Evolutionary conservation across 2,888 invertebrate species (phyloP).

Genomic region (Lasioglossum pauxillum): DNA sequence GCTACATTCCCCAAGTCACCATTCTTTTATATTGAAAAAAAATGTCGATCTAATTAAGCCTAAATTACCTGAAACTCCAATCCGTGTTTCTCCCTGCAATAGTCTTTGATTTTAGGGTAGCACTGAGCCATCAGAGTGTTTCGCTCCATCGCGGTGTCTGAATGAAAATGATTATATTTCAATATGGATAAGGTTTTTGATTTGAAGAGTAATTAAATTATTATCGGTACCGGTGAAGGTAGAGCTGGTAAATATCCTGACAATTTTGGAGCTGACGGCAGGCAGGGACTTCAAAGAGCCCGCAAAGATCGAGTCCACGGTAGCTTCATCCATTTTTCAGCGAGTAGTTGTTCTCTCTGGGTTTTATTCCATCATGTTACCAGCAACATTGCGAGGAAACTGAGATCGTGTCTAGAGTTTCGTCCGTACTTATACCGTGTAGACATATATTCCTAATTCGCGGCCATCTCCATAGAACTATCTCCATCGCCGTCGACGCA

Average conservation of each 20-base stretch:
- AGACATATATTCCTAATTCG: conserved; percentile 38
- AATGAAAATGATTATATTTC: neutral
- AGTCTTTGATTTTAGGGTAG: conserved; percentile 98
- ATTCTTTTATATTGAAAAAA: neutral
- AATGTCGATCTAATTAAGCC: too few relatives aligned
- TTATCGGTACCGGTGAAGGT: conserved; percentile 94
- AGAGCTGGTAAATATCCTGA: conserved; percentile 98
- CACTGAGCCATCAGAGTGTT: conserved; percentile 99
- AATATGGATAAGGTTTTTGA: neutral
- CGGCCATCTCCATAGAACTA: conserved; percentile 17
- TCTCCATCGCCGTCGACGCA: neutral
- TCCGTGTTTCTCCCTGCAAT: conserved; percentile 98
- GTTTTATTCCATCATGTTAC: conserved; percentile 27
- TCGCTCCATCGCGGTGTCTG: conserved; percentile 98
- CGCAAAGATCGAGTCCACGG: conserved; percentile 95
- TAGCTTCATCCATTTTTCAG: conserved; percentile 92
- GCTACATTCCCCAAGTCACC: neutral
- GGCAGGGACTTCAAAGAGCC: conserved; percentile 95
- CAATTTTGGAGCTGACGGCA: conserved; percentile 98
- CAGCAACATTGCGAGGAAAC: conserved; percentile 42
- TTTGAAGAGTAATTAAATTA: neutral
- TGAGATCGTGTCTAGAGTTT: conserved; percentile 42
- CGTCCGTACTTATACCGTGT: conserved; percentile 52
- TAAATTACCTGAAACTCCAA: conserved; percentile 96
- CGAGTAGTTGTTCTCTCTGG: neutral